A percentile compares a stretch with the other conserved stretches of the same genome.
phyloP scores from a whole-genome alignment of 2,888 invertebrate species.

The Papilio demoleus region DNA sequence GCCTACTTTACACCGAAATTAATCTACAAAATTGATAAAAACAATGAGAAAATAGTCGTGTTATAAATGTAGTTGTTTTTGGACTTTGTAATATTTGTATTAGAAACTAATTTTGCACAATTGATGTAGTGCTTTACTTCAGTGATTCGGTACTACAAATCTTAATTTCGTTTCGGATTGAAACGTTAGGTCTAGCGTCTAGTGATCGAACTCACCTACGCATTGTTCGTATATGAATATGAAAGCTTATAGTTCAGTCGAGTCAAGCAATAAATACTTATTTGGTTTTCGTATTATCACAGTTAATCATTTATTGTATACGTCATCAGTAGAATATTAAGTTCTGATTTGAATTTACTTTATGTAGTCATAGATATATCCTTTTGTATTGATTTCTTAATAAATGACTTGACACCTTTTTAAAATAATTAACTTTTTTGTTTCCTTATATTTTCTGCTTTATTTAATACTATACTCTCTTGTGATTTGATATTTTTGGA shows the following conservation, averaged over 20 bases:
- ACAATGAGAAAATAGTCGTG: neutral
- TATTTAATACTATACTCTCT: neutral
- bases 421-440: neutral
- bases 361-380: neutral
- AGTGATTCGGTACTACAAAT: neutral
- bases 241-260: constrained; percentile 46
- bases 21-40: constrained; percentile 48
- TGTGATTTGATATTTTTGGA: neutral
- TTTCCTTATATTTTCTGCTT: neutral
- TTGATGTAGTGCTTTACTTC: neutral
- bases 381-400: neutral
- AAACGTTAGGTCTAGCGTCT: neutral
- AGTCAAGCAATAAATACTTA: constrained; percentile 38
- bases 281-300: constrained; percentile 36
- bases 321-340: constrained; percentile 7
- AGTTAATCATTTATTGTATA: constrained; percentile 24
- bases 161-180: neutral
- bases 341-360: neutral
- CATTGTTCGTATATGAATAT: constrained; percentile 6
- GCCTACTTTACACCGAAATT: constrained; percentile 54
- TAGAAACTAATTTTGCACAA: neutral
- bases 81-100: neutral
- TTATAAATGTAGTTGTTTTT: neutral
- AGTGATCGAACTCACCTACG: constrained; percentile 27
- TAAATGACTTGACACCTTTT: neutral